These are phyloP conservation scores for Takifugu ocellatus DNA, from an alignment of 2,797 vertebrate species.

Conservation along the genomic window DNA sequence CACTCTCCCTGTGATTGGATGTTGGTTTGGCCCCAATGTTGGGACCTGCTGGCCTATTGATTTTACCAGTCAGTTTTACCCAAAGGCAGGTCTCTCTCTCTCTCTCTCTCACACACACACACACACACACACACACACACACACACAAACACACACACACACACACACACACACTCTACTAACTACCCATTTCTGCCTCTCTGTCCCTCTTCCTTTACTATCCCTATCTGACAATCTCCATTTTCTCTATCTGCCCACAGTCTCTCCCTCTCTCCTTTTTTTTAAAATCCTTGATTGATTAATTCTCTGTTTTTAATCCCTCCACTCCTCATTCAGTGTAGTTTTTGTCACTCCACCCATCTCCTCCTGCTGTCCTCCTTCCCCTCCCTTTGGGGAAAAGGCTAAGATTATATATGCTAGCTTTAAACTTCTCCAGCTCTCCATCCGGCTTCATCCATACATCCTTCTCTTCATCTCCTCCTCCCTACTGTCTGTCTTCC, in stretches of 20 bases:
- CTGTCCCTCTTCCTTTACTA: background rate
- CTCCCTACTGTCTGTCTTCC: slow-evolving; percentile 18
- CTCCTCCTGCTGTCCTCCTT: slow-evolving; percentile 3
- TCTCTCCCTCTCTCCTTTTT: slow-evolving; percentile 1
- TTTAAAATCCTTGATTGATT: slow-evolving; percentile 1
- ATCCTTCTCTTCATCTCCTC: slow-evolving; percentile 24
- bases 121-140: slow-evolving; percentile 4
- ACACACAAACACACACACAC: background rate
- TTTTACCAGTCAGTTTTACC: slow-evolving; percentile 50
- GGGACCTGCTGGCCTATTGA: slow-evolving; percentile 64
- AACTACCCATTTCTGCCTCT: too few species aligned
- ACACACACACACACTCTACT: too few species aligned
- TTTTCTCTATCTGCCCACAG: background rate
- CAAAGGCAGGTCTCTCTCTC: slow-evolving; percentile 48
- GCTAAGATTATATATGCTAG: too few species aligned
- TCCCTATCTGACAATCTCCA: too few species aligned
- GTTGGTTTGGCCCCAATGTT: slow-evolving; percentile 55
- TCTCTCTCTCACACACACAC: slow-evolving; percentile 33
- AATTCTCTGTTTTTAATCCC: slow-evolving; percentile 4
- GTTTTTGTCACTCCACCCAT: slow-evolving; percentile 13
- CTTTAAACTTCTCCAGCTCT: slow-evolving; percentile 1
- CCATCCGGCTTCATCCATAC: background rate
- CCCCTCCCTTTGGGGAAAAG: background rate
- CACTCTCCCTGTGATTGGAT: slow-evolving; percentile 66
- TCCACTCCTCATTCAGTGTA: background rate